A percentile compares a stretch with the other conserved stretches of the same genome.
Evolutionary conservation across 2,113 vertebrate species (phyloP).

Genomic region (Microtus montanus): DNA sequence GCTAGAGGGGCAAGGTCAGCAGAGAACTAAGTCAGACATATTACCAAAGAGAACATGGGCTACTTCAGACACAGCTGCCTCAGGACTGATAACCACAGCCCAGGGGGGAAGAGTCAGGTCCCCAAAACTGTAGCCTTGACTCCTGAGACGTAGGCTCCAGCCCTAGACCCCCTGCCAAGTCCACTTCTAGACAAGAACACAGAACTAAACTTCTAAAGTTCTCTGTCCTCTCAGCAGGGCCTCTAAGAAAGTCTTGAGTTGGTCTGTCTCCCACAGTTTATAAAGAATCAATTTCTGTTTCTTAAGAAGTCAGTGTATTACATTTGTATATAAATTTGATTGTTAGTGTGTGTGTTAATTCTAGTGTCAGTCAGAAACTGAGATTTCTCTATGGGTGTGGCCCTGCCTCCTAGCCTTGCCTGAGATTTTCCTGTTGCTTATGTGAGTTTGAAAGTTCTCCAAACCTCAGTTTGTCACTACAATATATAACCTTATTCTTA

Average conservation of each 20-base stretch:
- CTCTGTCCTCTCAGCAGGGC: neutral
- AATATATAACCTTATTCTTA: conserved; percentile 33
- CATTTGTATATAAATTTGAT: conserved; percentile 39
- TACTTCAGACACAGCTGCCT: neutral
- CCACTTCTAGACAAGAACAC: neutral
- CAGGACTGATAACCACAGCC: neutral
- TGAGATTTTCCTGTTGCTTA: conserved; percentile 40
- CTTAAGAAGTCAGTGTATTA: conserved; percentile 35
- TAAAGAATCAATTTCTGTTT: conserved; percentile 1
- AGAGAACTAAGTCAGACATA: neutral
- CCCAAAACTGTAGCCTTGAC: neutral
- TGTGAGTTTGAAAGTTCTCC: conserved; percentile 43
- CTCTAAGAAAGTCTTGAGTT: neutral
- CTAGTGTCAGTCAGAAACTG: conserved; percentile 24
- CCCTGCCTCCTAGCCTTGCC: conserved; percentile 40
- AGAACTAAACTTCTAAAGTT: neutral
- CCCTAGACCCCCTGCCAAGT: neutral
- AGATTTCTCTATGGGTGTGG: conserved; percentile 33
- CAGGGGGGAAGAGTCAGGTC: no score
- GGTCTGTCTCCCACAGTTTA: neutral
- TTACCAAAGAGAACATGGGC: neutral
- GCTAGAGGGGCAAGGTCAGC: neutral
- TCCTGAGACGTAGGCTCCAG: neutral
- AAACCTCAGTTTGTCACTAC: conserved; percentile 43
- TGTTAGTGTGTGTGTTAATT: conserved; percentile 30